Evolutionary conservation across 2,797 vertebrate species (phyloP).

Genomic region (Arnoldichthys spilopterus): DNA sequence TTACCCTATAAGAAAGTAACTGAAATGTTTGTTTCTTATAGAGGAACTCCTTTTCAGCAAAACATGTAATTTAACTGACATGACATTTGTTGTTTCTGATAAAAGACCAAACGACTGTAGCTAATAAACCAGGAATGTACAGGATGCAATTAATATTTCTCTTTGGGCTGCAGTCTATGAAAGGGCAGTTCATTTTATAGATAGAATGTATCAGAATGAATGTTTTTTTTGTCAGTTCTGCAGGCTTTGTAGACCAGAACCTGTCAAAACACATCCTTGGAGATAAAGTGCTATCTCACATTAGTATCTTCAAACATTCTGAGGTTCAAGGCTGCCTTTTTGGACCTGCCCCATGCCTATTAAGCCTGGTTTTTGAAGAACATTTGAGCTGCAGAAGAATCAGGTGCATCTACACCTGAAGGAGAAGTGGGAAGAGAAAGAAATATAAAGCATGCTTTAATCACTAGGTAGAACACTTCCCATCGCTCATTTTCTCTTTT

Average conservation of each 20-base stretch:
- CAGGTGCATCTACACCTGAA: neutral
- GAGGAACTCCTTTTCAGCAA: too few species aligned
- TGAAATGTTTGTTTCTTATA: too few species aligned
- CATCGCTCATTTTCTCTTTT: neutral
- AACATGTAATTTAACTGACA: too few species aligned
- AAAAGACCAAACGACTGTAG: too few species aligned
- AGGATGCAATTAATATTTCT: too few species aligned
- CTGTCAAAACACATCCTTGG: neutral
- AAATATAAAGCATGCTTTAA: neutral
- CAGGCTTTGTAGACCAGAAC: neutral
- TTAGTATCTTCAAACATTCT: neutral
- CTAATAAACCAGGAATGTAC: too few species aligned
- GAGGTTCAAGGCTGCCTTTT: neutral
- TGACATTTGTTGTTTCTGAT: too few species aligned
- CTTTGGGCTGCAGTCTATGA: neutral
- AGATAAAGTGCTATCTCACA: neutral
- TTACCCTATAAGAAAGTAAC: too few species aligned
- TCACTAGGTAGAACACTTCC: neutral
- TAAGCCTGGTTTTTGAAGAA: neutral
- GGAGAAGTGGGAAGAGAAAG: neutral
- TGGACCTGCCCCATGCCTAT: neutral
- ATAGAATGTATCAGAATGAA: slow-evolving; percentile 8
- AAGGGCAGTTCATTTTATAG: neutral
- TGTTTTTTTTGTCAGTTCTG: neutral
- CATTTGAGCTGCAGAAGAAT: neutral